These are phyloP conservation scores for Acanthis flammea DNA, from an alignment of 2,797 vertebrate species.

Conservation along the genomic window DNA sequence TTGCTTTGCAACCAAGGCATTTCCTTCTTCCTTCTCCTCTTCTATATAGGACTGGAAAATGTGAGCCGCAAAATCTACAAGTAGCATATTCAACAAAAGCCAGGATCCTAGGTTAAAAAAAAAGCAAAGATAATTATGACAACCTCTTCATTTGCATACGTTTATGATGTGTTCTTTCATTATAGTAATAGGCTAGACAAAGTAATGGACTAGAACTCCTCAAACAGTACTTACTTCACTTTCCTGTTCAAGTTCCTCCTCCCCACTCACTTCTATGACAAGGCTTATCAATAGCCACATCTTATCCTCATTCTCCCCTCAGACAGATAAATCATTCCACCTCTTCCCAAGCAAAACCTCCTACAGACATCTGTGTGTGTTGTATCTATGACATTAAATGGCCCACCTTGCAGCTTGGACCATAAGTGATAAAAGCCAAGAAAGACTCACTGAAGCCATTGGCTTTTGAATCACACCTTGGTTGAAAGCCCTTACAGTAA, in stretches of 20 bases:
- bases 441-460: background rate
- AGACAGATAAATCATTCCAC: background rate
- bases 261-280: background rate
- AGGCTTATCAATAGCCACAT: background rate
- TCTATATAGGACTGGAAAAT: constrained; percentile 66
- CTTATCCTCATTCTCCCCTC: background rate
- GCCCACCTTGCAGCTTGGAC: background rate
- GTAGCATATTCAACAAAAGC: constrained; percentile 74
- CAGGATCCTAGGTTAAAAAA: constrained; percentile 69
- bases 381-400: background rate
- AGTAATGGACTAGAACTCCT: background rate
- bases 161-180: background rate
- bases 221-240: background rate
- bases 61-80: constrained; percentile 71
- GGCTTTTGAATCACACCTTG: background rate
- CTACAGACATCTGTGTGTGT: background rate
- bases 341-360: background rate
- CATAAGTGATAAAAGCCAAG: background rate
- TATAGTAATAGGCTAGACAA: background rate
- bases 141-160: background rate
- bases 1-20: background rate
- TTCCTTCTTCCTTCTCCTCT: constrained; percentile 64
- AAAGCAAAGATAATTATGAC: background rate
- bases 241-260: background rate
- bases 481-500: background rate